Conservation (phyloP, 2,888 invertebrate genomes). For the Herminia tarsipennalis region DNA sequence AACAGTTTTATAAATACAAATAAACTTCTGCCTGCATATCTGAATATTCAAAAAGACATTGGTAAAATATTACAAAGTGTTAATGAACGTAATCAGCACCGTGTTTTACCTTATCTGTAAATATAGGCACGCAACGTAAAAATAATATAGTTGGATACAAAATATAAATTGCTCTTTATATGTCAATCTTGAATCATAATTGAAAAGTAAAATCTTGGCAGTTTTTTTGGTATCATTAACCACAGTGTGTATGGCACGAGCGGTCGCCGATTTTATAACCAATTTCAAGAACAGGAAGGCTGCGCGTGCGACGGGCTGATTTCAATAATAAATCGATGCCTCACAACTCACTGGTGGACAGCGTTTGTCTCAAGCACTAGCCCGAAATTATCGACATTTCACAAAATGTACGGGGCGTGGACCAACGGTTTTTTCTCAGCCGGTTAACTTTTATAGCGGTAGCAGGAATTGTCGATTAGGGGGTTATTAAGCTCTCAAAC, state of each 20-base stretch:
- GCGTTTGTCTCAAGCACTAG: slow-evolving; percentile 68
- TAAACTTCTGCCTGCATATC: no score
- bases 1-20: no score
- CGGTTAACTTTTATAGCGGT: slow-evolving; percentile 72
- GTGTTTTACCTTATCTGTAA: slow-evolving; percentile 21
- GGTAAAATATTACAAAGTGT: slow-evolving; percentile 16
- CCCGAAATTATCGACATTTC: slow-evolving; percentile 77
- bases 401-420: slow-evolving; percentile 71
- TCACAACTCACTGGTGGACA: slow-evolving; percentile 68
- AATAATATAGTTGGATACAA: slow-evolving; percentile 23
- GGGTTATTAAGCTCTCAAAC: slow-evolving; percentile 66
- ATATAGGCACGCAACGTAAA: slow-evolving; percentile 28
- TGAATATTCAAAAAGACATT: background rate
- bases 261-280: slow-evolving; percentile 79
- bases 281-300: slow-evolving; percentile 78
- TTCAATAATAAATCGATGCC: slow-evolving; percentile 83
- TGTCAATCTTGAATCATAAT: slow-evolving; percentile 71
- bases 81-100: slow-evolving; percentile 32
- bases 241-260: slow-evolving; percentile 71
- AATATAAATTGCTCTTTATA: slow-evolving; percentile 63
- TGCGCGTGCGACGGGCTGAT: slow-evolving; percentile 74
- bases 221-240: slow-evolving; percentile 74
- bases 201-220: slow-evolving; percentile 68
- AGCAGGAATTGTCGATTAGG: slow-evolving; percentile 67
- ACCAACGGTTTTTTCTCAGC: slow-evolving; percentile 70